Evolutionary conservation across 2,888 invertebrate species (phyloP).

Genomic region (Andrena bucephala): DNA sequence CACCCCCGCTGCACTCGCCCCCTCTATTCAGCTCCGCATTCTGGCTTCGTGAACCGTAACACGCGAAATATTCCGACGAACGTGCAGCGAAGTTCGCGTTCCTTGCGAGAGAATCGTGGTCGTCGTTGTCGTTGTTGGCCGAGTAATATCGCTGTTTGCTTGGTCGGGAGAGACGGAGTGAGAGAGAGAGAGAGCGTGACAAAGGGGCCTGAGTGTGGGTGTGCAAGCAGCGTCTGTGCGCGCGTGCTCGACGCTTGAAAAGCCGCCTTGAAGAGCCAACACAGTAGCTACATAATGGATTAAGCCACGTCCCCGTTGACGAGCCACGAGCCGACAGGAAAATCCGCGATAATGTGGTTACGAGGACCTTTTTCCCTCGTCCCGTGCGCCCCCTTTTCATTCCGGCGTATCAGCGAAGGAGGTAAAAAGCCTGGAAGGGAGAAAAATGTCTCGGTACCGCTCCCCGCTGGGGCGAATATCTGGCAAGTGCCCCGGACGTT

Average conservation of each 20-base stretch:
- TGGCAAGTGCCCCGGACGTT: neutral
- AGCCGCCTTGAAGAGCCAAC: constrained; percentile 55
- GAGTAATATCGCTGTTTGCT: constrained; percentile 59
- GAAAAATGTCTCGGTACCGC: neutral
- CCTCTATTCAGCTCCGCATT: constrained; percentile 57
- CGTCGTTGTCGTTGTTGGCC: constrained; percentile 26
- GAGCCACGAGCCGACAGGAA: constrained; percentile 58
- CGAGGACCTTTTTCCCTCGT: constrained; percentile 32
- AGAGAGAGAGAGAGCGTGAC: constrained; percentile 1
- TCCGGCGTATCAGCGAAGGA: neutral
- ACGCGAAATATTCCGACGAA: constrained; percentile 63
- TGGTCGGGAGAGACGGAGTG: constrained; percentile 10
- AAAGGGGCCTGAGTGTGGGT: neutral
- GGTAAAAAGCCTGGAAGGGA: neutral
- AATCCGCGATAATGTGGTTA: constrained; percentile 66
- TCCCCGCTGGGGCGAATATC: neutral
- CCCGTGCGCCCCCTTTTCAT: constrained; percentile 1
- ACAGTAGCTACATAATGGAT: constrained; percentile 66
- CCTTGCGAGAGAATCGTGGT: constrained; percentile 14
- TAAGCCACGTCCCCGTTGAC: constrained; percentile 63
- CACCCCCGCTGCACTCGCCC: neutral
- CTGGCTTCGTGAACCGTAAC: constrained; percentile 71
- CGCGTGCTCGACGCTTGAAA: constrained; percentile 43
- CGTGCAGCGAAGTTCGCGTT: constrained; percentile 35
- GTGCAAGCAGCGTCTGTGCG: constrained; percentile 25